Conservation (phyloP, 2,888 invertebrate genomes). For the Parthenolecanium corni region DNA sequence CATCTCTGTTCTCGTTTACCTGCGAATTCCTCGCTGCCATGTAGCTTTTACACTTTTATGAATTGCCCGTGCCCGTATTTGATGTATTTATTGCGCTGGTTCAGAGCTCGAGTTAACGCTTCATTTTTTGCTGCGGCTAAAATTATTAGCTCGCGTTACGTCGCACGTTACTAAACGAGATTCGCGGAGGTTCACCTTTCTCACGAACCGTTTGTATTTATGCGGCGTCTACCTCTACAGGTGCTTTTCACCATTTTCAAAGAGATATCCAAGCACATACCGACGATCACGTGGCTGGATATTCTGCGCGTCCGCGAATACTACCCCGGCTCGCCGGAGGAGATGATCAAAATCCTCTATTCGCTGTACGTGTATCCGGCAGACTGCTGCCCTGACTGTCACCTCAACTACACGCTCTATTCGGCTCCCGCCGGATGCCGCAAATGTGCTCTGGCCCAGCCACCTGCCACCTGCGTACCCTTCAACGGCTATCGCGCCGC, state of each 20-base stretch:
- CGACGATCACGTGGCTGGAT: conserved; percentile 52
- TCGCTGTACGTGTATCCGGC: background rate
- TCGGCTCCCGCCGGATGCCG: background rate
- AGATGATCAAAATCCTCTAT: background rate
- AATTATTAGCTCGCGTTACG: too few species aligned
- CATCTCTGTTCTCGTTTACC: too few species aligned
- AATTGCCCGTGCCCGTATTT: too few species aligned
- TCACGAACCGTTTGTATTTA: background rate
- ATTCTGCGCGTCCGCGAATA: conserved; percentile 52
- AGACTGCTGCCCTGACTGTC: conserved; percentile 6
- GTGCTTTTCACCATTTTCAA: conserved; percentile 69
- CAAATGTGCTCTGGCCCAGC: background rate
- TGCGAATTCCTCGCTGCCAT: too few species aligned
- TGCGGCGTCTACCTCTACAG: conserved; percentile 39
- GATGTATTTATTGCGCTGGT: too few species aligned
- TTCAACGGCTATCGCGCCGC: conserved; percentile 10
- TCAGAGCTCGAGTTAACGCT: too few species aligned
- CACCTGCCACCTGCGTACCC: background rate
- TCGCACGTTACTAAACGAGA: too few species aligned
- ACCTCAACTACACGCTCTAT: background rate
- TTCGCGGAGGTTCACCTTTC: background rate
- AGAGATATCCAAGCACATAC: conserved; percentile 47
- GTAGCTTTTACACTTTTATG: too few species aligned
- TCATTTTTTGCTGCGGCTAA: too few species aligned
- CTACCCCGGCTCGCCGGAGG: conserved; percentile 45